phyloP scores from a whole-genome alignment of 2,888 invertebrate genomes.

The Esperia sulphurella region DNA sequence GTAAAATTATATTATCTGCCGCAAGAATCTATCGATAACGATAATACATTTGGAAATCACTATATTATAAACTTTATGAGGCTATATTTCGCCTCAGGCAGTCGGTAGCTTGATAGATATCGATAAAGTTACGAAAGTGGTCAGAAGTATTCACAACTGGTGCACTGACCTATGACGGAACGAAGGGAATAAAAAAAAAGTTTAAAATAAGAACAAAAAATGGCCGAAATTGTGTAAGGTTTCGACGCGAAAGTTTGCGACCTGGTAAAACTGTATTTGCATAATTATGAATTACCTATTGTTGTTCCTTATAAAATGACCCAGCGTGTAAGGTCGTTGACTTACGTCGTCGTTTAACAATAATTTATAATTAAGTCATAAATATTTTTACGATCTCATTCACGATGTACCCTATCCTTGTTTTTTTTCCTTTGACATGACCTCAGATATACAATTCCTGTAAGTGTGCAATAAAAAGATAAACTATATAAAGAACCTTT shows the following conservation, averaged over 20 bases:
- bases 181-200: slow-evolving; percentile 25
- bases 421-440: slow-evolving; percentile 4
- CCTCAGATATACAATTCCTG: not conserved
- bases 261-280: slow-evolving; percentile 4
- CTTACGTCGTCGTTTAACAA: slow-evolving; percentile 3
- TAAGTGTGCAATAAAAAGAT: not conserved
- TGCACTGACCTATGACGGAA: slow-evolving; percentile 27
- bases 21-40: too few relatives aligned
- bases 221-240: slow-evolving; percentile 32
- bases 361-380: slow-evolving; percentile 19
- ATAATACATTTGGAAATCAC: not conserved
- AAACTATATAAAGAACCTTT: not conserved
- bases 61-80: slow-evolving; percentile 14
- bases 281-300: slow-evolving; percentile 11
- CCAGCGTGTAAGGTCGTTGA: slow-evolving; percentile 4
- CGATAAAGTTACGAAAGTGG: slow-evolving; percentile 32
- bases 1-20: too few relatives aligned
- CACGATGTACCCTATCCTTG: not conserved
- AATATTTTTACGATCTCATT: slow-evolving; percentile 11
- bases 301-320: slow-evolving; percentile 5
- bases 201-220: slow-evolving; percentile 23
- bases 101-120: slow-evolving; percentile 18
- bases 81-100: slow-evolving; percentile 13
- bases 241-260: slow-evolving; percentile 19
- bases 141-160: slow-evolving; percentile 28